These are phyloP conservation scores for Podarcis lilfordi DNA, from an alignment of 2,797 vertebrate species.

Conservation along the genomic window DNA sequence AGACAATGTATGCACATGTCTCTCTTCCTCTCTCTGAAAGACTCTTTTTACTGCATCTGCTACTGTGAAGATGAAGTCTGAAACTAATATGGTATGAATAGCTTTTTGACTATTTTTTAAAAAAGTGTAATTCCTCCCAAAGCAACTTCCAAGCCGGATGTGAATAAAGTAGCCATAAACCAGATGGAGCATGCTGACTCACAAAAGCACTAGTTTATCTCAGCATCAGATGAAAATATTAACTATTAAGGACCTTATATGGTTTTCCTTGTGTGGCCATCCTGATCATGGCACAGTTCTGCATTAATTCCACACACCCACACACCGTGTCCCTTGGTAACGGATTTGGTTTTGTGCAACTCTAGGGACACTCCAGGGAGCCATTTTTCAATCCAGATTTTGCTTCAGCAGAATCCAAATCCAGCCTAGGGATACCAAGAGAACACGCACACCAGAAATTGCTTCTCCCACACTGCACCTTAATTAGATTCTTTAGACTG, in stretches of 20 bases:
- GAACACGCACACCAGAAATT: not conserved
- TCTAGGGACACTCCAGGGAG: not conserved
- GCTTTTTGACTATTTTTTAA: not conserved
- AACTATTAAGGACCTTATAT: not conserved
- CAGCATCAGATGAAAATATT: not conserved
- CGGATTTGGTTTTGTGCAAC: not conserved
- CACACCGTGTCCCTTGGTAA: not conserved
- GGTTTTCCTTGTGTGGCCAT: not conserved
- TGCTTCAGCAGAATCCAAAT: not conserved
- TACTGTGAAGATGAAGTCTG: not conserved
- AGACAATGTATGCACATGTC: not conserved
- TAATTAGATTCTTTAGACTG: not conserved
- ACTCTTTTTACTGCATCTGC: not conserved
- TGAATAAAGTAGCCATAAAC: conserved; percentile 1
- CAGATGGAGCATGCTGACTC: conserved; percentile 6
- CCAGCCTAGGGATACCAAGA: not conserved
- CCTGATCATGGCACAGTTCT: not conserved
- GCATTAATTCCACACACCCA: too few relatives aligned
- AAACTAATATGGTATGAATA: not conserved
- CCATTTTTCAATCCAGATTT: not conserved
- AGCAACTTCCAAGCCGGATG: not conserved
- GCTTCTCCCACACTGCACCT: not conserved
- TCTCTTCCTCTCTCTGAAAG: not conserved
- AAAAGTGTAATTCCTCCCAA: not conserved
- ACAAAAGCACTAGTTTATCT: conserved; percentile 4